Base-by-base conservation (phyloP, 2,113 vertebrate species). In the Ariopsis seemanni region DNA sequence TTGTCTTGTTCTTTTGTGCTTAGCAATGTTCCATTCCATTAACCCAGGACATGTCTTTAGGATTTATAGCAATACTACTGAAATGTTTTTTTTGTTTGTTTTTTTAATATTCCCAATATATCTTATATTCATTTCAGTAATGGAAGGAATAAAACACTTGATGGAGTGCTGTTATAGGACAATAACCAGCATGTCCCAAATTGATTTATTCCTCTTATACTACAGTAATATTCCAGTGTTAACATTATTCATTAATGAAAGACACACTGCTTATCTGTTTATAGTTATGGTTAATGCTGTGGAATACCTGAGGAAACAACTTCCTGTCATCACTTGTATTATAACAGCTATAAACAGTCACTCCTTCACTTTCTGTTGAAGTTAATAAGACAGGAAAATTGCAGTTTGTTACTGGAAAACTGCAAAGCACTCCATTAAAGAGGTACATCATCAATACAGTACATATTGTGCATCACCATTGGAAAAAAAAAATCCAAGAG, bases 21-120 rank as follows among this genome's bases (percentile, higher is more conserved):
- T 58, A 12, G 78, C 78, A 10, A 34, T 81, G 55, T 81, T 58
- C 27, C 78, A 60, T 80, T 80, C 78, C 78, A 34, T 81, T 81
- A 81, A 4, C 78, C 17, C 8, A 22, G 55, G 27, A 58, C 50
- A 30, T 77, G 22, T 77, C 75, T 55, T 78, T 18, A 27, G 10
- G 52, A 78, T 78, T 78, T 78, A 78, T 78, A 55, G 25, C 25
- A 79, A 79, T 30, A 79, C 75, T n/a, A 79, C 52, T 30, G 52
- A 79, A 79, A 79, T 7, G 27, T 55, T 15, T 79, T 42, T 3
- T 42, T 42, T 42, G 42, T 42, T 42, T 42, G 3, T 78, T 55
- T 7, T 55, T 55, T 15, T 79, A 78, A 55, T 57, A 27, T 79
- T 27, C 2, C 6, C 2, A 60, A 9, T 79, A 57, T 57, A 79